These are phyloP conservation scores for Palythoa grandis DNA, from an alignment of 92 coral and sea anemone genomes.

Conservation along the genomic window DNA sequence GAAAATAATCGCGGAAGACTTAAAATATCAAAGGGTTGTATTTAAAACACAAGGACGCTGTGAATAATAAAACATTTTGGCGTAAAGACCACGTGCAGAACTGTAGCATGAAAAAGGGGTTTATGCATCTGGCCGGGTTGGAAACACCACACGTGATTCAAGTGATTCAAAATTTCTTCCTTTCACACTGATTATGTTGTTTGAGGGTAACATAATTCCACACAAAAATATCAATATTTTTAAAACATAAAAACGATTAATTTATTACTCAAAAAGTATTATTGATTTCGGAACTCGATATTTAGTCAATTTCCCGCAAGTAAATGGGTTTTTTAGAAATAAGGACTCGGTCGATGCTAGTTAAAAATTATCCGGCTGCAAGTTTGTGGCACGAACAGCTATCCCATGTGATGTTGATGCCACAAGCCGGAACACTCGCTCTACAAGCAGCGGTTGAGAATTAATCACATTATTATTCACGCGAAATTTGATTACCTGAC, in stretches of 20 bases:
- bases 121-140: conserved; percentile 30
- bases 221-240: conserved; percentile 20
- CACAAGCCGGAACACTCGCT: conserved; percentile 3
- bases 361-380: not conserved
- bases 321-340: not conserved
- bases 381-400: conserved; percentile 6
- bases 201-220: conserved; percentile 8
- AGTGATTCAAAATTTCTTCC: not conserved
- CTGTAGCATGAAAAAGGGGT: conserved; percentile 18
- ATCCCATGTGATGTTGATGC: not conserved
- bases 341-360: not conserved
- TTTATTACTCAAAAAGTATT: not conserved
- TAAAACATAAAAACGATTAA: not conserved
- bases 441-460: not conserved
- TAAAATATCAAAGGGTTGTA: conserved; percentile 8
- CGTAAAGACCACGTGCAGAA: conserved; percentile 38
- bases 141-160: conserved; percentile 43
- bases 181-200: not conserved
- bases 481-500: conserved; percentile 24
- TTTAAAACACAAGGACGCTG: not conserved
- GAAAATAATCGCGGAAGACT: not conserved
- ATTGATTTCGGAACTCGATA: not conserved
- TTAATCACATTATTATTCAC: not conserved
- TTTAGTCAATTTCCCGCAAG: not conserved
- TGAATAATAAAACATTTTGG: conserved; percentile 33